Conservation (phyloP, 2,888 invertebrate genomes). For the Megastigmus dorsalis region DNA sequence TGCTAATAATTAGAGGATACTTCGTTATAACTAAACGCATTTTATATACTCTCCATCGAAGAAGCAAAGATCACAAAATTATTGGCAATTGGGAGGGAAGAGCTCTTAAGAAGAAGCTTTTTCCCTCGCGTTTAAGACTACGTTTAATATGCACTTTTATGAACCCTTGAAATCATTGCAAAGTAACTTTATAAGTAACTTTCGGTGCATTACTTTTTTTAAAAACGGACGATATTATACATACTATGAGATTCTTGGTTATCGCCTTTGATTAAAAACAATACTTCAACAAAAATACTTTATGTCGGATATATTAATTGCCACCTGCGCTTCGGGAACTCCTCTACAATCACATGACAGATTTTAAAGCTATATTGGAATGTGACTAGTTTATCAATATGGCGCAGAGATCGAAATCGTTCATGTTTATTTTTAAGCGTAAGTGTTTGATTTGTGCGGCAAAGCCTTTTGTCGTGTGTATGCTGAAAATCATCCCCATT, state of each 20-base stretch:
- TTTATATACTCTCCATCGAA: constrained; percentile 28
- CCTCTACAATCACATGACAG: constrained; percentile 11
- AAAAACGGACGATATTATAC: constrained; percentile 6
- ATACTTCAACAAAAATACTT: constrained; percentile 26
- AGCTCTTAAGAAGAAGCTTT: constrained; percentile 21
- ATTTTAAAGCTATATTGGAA: constrained; percentile 36
- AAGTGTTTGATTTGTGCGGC: constrained; percentile 39
- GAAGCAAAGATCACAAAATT: constrained; percentile 32
- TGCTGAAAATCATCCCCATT: constrained; percentile 2
- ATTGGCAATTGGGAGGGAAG: constrained; percentile 34
- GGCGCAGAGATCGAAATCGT: constrained; percentile 33
- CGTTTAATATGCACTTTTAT: not conserved
- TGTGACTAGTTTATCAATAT: constrained; percentile 32
- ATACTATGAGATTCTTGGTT: constrained; percentile 1
- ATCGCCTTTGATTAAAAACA: constrained; percentile 15
- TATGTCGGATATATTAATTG: constrained; percentile 17
- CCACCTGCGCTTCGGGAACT: constrained; percentile 4
- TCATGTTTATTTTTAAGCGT: constrained; percentile 30
- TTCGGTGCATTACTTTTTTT: constrained; percentile 1
- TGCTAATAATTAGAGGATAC: constrained; percentile 11
- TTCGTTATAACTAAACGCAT: constrained; percentile 2
- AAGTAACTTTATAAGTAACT: constrained; percentile 39
- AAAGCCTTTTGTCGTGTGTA: constrained; percentile 21
- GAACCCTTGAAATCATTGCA: constrained; percentile 4
- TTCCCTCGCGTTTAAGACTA: constrained; percentile 30